These are phyloP conservation scores for Cheilosia impressa DNA, from an alignment of 2,888 invertebrate species.

Conservation along the genomic window DNA sequence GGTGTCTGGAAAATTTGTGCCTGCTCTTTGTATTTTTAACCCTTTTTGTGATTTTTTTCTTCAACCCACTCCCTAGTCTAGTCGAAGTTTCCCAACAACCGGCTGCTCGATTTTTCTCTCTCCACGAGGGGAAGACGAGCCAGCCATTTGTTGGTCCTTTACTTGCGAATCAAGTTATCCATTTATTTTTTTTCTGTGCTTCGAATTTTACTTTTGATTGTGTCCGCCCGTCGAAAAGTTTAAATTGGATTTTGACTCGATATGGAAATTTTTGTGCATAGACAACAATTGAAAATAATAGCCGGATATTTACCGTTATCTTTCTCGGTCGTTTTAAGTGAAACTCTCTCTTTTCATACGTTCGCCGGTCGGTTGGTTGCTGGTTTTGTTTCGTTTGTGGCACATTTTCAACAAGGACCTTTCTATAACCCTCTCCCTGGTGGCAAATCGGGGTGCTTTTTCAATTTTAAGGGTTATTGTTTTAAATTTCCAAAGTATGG, in stretches of 20 bases:
- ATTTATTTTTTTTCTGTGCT: constrained; percentile 22
- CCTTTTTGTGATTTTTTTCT: constrained; percentile 69
- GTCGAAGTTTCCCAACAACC: constrained; percentile 64
- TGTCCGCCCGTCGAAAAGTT: constrained; percentile 75
- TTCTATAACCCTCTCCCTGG: too few species aligned
- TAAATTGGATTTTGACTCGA: constrained; percentile 76
- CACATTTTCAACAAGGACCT: neutral
- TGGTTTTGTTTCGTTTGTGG: constrained; percentile 37
- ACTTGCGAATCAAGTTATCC: constrained; percentile 28
- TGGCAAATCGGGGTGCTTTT: constrained; percentile 8
- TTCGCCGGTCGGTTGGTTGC: constrained; percentile 23
- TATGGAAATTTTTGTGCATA: constrained; percentile 75
- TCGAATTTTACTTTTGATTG: constrained; percentile 55
- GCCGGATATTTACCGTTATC: constrained; percentile 76
- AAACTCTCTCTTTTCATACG: constrained; percentile 64
- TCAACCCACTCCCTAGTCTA: neutral
- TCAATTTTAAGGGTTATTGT: constrained; percentile 67
- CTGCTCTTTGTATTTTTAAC: constrained; percentile 57
- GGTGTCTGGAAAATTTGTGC: constrained; percentile 73
- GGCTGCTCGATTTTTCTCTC: constrained; percentile 67
- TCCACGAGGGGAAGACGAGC: constrained; percentile 5
- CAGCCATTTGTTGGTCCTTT: constrained; percentile 33
- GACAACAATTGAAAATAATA: constrained; percentile 76
- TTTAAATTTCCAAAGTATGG: constrained; percentile 62
- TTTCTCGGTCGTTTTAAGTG: constrained; percentile 65